phyloP scores from a whole-genome alignment of 1,140 invertebrate species.

The Aphelenchoides avenae region DNA sequence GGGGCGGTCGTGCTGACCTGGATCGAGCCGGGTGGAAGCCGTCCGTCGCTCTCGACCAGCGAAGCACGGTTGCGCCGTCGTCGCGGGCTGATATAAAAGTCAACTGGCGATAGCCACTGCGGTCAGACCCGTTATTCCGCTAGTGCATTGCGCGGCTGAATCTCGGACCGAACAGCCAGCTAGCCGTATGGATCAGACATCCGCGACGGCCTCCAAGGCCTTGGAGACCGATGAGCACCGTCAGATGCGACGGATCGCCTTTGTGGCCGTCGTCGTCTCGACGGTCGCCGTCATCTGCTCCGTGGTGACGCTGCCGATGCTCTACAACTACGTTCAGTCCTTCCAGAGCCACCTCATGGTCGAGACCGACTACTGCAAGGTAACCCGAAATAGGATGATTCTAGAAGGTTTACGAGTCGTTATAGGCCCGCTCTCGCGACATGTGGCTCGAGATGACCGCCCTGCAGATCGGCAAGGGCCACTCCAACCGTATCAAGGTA shows the following conservation, averaged over 20 bases:
- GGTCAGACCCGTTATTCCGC: no score
- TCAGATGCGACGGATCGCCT: constrained; percentile 59
- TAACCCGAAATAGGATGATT: constrained; percentile 6
- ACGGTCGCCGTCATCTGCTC: constrained; percentile 57
- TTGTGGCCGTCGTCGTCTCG: constrained; percentile 58
- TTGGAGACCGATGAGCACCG: constrained; percentile 56
- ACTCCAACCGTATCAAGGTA: constrained; percentile 55
- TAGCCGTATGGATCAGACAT: not conserved
- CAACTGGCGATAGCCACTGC: no score
- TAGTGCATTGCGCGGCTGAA: not conserved
- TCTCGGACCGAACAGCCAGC: not conserved
- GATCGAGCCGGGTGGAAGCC: no score
- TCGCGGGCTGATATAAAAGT: no score
- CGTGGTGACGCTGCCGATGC: constrained; percentile 59
- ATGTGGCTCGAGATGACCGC: constrained; percentile 60
- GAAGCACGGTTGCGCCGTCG: no score
- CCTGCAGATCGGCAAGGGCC: constrained; percentile 58
- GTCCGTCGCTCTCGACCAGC: no score
- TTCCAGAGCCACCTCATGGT: constrained; percentile 59
- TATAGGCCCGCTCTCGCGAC: constrained; percentile 54
- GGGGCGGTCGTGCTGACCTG: no score
- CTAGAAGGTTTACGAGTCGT: not conserved
- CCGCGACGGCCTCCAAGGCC: constrained; percentile 53
- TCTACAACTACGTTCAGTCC: constrained; percentile 59
- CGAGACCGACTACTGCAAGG: constrained; percentile 59